These are phyloP conservation scores for Poeciliopsis occidentalis DNA, from an alignment of 2,113 vertebrate genomes.

Conservation along the genomic window DNA sequence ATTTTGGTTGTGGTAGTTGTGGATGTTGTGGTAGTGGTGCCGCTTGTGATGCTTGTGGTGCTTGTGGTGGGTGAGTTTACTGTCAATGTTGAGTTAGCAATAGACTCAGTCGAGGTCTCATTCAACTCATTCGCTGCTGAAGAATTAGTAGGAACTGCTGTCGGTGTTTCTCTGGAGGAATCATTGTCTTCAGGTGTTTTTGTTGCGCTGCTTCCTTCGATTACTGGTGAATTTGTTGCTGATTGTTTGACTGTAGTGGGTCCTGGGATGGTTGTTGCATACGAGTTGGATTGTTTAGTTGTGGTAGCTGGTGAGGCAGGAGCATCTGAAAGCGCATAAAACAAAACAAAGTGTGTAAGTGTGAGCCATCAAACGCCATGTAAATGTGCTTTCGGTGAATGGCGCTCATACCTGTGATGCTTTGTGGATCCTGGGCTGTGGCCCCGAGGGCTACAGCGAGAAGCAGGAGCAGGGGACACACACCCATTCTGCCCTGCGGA, in stretches of 20 bases:
- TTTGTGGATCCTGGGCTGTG: constrained; percentile 71
- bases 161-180: too few relatives aligned
- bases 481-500: constrained; percentile 92
- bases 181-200: too few relatives aligned
- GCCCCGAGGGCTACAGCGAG: constrained; percentile 80
- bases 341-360: not conserved
- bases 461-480: constrained; percentile 88
- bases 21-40: constrained; percentile 12
- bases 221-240: not conserved
- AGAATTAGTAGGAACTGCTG: too few relatives aligned
- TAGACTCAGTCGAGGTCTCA: too few relatives aligned
- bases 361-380: not conserved
- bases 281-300: not conserved
- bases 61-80: too few relatives aligned
- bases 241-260: constrained; percentile 9
- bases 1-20: constrained; percentile 38
- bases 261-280: constrained; percentile 7
- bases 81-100: too few relatives aligned
- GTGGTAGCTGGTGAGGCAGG: constrained; percentile 51
- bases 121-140: too few relatives aligned
- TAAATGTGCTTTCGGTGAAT: not conserved
- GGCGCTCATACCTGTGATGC: constrained; percentile 78
- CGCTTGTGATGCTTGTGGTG: constrained; percentile 11
- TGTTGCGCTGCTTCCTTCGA: too few relatives aligned
- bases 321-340: constrained; percentile 48